A percentile compares a stretch with the other conserved stretches of the same genome.
phyloP scores from a whole-genome alignment of 2,888 invertebrate species.

The Prenolepis imparis region DNA sequence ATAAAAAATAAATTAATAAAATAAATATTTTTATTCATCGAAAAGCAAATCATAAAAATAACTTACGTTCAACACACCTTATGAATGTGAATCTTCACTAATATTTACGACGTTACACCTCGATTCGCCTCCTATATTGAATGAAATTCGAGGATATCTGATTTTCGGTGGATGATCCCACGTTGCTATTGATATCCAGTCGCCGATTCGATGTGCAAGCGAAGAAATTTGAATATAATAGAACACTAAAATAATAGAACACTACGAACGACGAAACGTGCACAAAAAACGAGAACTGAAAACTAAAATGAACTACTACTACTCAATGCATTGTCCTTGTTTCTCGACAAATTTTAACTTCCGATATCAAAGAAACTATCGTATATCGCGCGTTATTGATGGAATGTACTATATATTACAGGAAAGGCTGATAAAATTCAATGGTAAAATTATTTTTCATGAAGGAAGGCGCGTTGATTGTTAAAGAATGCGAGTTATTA shows the following conservation, averaged over 20 bases:
- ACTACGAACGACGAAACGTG: constrained; percentile 72
- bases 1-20: background rate
- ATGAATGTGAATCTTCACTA: background rate
- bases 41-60: background rate
- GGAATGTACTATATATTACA: background rate
- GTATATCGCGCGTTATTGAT: background rate
- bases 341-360: constrained; percentile 17
- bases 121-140: background rate
- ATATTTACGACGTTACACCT: too few species aligned
- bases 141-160: background rate
- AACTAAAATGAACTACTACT: background rate
- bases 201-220: background rate
- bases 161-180: background rate
- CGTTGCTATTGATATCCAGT: background rate
- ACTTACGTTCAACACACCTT: background rate
- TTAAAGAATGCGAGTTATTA: background rate
- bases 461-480: background rate
- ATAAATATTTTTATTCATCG: background rate
- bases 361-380: background rate
- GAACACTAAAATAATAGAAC: constrained; percentile 77
- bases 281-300: constrained; percentile 70
- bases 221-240: constrained; percentile 68
- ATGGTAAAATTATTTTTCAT: background rate
- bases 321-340: constrained; percentile 72
- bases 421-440: background rate